Evolutionary conservation across 1,140 invertebrate species (phyloP), one percentile per base, ranked within the genome.

Genomic region (Streblospio benedicti): DNA sequence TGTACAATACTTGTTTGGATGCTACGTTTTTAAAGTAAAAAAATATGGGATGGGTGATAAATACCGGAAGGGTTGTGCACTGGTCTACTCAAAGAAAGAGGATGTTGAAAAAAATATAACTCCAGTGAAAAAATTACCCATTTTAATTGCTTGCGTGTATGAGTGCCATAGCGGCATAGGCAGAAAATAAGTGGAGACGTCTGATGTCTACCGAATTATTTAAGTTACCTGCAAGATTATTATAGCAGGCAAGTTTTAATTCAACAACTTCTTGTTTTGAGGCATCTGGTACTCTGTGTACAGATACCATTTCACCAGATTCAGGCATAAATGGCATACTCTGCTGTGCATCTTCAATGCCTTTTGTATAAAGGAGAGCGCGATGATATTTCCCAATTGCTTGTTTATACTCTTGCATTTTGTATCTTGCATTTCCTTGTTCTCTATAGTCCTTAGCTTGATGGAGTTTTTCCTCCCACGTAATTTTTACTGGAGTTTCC

Each of bases 361-460:
- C 68, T 61, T 69, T 73, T 41, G 74, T 47, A 14, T 70, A 66
- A 16, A 75, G 43, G 28, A 75, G 56, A 2, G 72, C 72, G 27
- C 70, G 61, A 59, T 75, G 73, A 57, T 75, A 75, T 49, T 71
- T 72, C 2, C 71, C 68, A 44, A 74, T 70, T 1, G 73, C 73
- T 30, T 57, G 53, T 61, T 62, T 71, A 27, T 50, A 67, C 18
- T 71, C 58, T 61, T 69, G 68, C 3, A 59, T 45, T 60, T 69
- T 73, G 50, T 70, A 72, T 4, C 59, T 60, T 49, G 68, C 67
- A 67, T 75, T 74, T 6, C 73, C 73, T 32, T 68, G 66, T n/a
- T 45, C 25, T 65, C 74, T 75, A n/a, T 64, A 70, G n/a, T 49
- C 50, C 50, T 65, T 62, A 30, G 72, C 73, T 30, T 61, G 28